Conservation (phyloP, 2,888 invertebrate genomes). For the Agrochola circellaris region DNA sequence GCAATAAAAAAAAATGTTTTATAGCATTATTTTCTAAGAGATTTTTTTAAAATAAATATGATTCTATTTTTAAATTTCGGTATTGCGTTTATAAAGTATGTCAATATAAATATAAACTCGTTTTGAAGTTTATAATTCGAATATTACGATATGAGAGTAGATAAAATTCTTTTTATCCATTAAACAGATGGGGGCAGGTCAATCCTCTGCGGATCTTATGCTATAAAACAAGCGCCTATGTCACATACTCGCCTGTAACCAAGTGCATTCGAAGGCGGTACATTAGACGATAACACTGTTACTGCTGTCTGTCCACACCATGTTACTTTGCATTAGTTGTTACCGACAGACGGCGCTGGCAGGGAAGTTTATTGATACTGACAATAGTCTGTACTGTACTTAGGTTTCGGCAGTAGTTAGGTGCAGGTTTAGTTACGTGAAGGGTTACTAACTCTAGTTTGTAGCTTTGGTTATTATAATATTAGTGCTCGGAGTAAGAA, state of each 20-base stretch:
- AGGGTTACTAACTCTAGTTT: neutral
- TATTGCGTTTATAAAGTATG: too few species aligned
- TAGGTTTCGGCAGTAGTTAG: neutral
- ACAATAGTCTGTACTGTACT: neutral
- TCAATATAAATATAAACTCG: too few species aligned
- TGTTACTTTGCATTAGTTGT: conserved; percentile 14
- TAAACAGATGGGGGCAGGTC: too few species aligned
- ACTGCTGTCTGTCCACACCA: conserved; percentile 22
- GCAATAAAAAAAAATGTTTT: too few species aligned
- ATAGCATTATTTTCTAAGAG: too few species aligned
- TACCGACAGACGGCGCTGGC: neutral
- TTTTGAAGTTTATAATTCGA: too few species aligned
- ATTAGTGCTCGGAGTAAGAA: too few species aligned
- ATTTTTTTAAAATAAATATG: too few species aligned
- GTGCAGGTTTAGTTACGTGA: neutral
- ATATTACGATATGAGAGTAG: too few species aligned
- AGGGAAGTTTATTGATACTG: conserved; percentile 1
- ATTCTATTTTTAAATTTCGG: too few species aligned
- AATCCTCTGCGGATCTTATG: too few species aligned
- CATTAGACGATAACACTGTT: conserved; percentile 44
- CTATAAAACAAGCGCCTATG: conserved; percentile 3
- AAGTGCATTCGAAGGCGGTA: conserved; percentile 24
- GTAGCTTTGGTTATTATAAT: neutral
- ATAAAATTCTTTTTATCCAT: too few species aligned
- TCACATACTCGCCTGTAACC: neutral